Conservation (phyloP, 2,888 invertebrate genomes). For the Agrypnus murinus region DNA sequence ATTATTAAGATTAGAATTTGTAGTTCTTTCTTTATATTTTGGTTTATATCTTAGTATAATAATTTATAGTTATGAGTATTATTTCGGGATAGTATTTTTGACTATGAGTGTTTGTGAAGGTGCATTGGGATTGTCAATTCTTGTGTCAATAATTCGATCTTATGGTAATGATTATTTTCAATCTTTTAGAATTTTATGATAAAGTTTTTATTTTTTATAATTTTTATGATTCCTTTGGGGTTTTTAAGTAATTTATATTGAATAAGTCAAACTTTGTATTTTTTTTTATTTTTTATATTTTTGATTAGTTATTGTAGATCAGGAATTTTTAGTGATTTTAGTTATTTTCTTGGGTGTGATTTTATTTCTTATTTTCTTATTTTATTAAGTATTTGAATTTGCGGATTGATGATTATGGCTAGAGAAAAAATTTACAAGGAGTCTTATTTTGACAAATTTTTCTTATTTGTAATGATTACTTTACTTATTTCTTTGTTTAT, state of each 20-base stretch:
- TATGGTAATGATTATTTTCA: conserved; percentile 78
- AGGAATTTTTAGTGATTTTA: conserved; percentile 66
- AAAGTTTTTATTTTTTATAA: conserved; percentile 72
- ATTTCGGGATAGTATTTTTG: conserved; percentile 26
- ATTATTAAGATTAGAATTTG: conserved; percentile 1
- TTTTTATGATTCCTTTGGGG: conserved; percentile 73
- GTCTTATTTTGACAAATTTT: conserved; percentile 72
- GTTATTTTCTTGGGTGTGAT: conserved; percentile 71
- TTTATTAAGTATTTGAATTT: conserved; percentile 76
- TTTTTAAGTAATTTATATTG: conserved; percentile 73
- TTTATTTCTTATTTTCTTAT: conserved; percentile 73
- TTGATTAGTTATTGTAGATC: conserved; percentile 65
- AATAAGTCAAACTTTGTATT: conserved; percentile 72
- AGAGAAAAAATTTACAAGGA: conserved; percentile 69
- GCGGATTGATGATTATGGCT: conserved; percentile 53
- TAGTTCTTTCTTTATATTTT: conserved; percentile 27
- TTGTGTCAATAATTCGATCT: conserved; percentile 73
- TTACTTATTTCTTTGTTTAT: conserved; percentile 75
- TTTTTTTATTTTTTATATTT: conserved; percentile 72
- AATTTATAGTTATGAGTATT: conserved; percentile 36
- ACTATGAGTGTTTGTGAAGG: conserved; percentile 13
- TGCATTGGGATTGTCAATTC: conserved; percentile 48
- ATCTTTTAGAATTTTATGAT: conserved; percentile 75
- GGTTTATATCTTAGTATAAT: no score
- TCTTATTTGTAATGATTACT: conserved; percentile 73